Evolutionary conservation across 2,797 vertebrate genomes (phyloP), one percentile per base, ranked within the genome.

Genomic region (Sorex maritimensis): DNA sequence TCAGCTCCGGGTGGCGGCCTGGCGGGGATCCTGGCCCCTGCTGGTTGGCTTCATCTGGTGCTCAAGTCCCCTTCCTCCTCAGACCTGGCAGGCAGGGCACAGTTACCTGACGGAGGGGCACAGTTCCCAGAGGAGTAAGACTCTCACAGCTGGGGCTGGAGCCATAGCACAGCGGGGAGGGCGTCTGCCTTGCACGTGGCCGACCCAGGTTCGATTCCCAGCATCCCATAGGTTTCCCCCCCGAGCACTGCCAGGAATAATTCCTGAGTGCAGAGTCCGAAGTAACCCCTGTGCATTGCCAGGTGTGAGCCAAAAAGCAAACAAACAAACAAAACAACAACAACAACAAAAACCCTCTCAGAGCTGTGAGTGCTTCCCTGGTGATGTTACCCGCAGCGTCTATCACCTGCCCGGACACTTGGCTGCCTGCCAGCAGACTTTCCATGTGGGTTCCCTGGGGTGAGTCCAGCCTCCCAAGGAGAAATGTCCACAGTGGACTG

Each of bases 401-500:
- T n/a, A 61, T 69, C 78, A 86, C 58, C 41, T 75, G 74, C 84
- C 74, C 86, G 90, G 65, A 30, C 41, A 52, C 9, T 26, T 19
- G 89, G 86, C 78, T 58, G 30, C 5, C 71, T 91, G 65, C 73
- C 91, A n/a, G 7, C 46, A 21, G 65, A 83, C 81, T 74, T 46
- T 63, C 68, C 52, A 13, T n/a, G 3, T 1, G 13, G 55, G n/a
- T 52, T 34, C 8, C 69, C 6, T 7, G 24, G 19, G 69, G 46
- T 75, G 74, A 46, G 65, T 69, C 72, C 73, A 84, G 80, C 65
- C 21, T 34, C 15, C 8, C 34, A 9, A 41, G n/a, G n/a, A 49
- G n/a, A 83, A 6, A 88, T 24, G 67, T 34, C 19, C 82, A 86
- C 71, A 84, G 1, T 44, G 46, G 71, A 72, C 73, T 1, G 3